Conservation (phyloP, 2,797 vertebrate genomes). For the Myripristis murdjan region DNA sequence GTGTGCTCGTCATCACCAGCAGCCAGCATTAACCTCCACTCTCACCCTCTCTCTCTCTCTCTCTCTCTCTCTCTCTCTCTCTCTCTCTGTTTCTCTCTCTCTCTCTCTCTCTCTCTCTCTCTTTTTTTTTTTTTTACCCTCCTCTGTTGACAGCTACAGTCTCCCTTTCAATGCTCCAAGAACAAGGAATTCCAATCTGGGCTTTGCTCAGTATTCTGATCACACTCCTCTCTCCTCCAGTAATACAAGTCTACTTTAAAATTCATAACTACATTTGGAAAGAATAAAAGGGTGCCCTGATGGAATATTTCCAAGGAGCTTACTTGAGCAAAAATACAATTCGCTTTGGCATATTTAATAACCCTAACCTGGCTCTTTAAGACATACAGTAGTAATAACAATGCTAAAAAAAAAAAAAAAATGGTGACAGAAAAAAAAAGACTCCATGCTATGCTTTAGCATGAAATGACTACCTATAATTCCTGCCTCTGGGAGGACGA, state of each 20-base stretch:
- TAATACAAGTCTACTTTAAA: constrained; percentile 90
- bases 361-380: constrained; percentile 86
- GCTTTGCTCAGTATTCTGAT: constrained; percentile 86
- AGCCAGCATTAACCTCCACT: constrained; percentile 46
- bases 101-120: no score
- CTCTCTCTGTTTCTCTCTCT: no score
- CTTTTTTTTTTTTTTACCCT: constrained; percentile 25
- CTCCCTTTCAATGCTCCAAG: constrained; percentile 69
- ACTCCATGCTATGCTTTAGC: constrained; percentile 76
- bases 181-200: constrained; percentile 86
- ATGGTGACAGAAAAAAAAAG: constrained; percentile 57
- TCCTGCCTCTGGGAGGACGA: constrained; percentile 74
- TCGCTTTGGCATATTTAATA: constrained; percentile 90
- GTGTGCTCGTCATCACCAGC: constrained; percentile 44
- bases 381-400: constrained; percentile 86
- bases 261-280: constrained; percentile 92
- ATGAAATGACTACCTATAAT: constrained; percentile 87
- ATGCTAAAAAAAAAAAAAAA: constrained; percentile 71
- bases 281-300: constrained; percentile 88
- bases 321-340: constrained; percentile 90
- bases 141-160: constrained; percentile 60
- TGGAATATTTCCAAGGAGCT: constrained; percentile 90
- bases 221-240: constrained; percentile 85
- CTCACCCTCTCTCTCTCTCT: no score
- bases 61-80: no score